phyloP scores from a whole-genome alignment of 2,113 vertebrate genomes.

The Bufo gargarizans region DNA sequence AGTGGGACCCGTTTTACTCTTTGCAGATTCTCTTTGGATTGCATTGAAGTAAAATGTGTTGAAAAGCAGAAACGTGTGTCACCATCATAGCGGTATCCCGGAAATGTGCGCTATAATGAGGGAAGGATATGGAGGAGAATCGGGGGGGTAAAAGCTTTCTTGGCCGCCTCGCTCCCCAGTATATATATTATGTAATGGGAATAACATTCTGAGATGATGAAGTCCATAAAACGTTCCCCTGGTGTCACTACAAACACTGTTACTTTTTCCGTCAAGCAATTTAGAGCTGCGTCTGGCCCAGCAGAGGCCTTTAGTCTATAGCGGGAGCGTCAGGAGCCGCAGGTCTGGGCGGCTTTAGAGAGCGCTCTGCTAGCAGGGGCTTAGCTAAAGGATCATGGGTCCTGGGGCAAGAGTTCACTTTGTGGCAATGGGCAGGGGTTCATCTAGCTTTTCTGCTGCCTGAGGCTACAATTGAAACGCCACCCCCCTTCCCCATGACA shows the following conservation, averaged over 20 bases:
- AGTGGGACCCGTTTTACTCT: background rate
- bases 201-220: slow-evolving; percentile 63
- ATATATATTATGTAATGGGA: slow-evolving; percentile 32
- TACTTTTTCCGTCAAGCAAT: slow-evolving; percentile 58
- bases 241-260: slow-evolving; percentile 59
- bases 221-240: slow-evolving; percentile 64
- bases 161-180: background rate
- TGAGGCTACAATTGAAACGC: too few relatives aligned
- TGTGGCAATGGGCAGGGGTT: too few relatives aligned
- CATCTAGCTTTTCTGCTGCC: too few relatives aligned
- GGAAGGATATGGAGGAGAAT: background rate
- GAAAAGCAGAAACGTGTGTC: background rate
- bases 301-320: slow-evolving; percentile 58
- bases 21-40: background rate
- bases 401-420: background rate
- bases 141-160: background rate
- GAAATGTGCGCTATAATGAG: background rate
- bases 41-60: background rate
- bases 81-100: background rate
- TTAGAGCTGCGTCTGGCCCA: slow-evolving; percentile 60
- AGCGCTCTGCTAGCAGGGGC: background rate
- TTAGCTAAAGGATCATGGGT: background rate
- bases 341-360: background rate
- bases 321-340: background rate
- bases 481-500: too few relatives aligned